Conservation (phyloP, 2,113 vertebrate species). For the Typhlomys cinereus region DNA sequence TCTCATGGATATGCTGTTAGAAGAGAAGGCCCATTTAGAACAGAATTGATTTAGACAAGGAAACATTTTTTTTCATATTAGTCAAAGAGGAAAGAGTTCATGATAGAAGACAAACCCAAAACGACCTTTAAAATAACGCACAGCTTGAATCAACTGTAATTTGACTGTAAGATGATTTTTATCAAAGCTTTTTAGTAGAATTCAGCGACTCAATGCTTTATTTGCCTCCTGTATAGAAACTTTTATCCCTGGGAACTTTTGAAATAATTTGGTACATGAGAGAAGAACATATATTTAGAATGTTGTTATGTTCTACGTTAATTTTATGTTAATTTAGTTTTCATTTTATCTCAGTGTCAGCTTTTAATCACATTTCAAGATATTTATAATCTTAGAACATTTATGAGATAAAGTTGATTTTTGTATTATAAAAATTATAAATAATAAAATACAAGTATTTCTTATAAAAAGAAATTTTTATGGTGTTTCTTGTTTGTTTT, state of each 20-base stretch:
- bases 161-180: neutral
- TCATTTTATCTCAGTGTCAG: neutral
- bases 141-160: neutral
- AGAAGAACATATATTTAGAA: slow-evolving; percentile 21
- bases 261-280: neutral
- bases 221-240: neutral
- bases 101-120: slow-evolving; percentile 9
- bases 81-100: slow-evolving; percentile 8
- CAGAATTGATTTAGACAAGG: slow-evolving; percentile 17
- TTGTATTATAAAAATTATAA: slow-evolving; percentile 34
- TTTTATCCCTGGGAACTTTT: slow-evolving; percentile 32
- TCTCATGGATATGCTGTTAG: neutral
- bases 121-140: neutral
- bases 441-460: slow-evolving; percentile 47
- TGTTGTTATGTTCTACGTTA: neutral
- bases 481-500: slow-evolving; percentile 44
- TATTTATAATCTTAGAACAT: slow-evolving; percentile 4
- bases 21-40: neutral
- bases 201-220: neutral
- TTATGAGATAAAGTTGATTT: slow-evolving; percentile 42
- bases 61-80: slow-evolving; percentile 34
- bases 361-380: neutral
- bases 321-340: slow-evolving; percentile 36
- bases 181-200: neutral
- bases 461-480: slow-evolving; percentile 21